Percentiles rank a stretch among this genome's conserved stretches.
Evolutionary conservation across 2,797 vertebrate genomes (phyloP).

Genomic region (Intellagama lesueurii): DNA sequence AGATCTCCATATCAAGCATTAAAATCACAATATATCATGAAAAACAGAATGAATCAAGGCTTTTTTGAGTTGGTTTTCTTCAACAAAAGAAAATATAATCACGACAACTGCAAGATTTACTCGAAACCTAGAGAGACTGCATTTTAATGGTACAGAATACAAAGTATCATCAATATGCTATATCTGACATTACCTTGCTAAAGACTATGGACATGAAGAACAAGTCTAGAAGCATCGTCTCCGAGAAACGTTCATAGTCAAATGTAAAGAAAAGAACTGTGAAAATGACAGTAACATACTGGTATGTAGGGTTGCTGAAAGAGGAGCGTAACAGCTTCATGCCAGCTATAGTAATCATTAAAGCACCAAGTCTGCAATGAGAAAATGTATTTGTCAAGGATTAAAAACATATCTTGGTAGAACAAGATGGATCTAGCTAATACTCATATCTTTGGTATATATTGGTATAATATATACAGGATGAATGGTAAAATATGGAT

Average conservation of each 20-base stretch:
- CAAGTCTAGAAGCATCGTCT: slow-evolving; percentile 97
- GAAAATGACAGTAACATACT: slow-evolving; percentile 96
- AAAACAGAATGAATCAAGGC: background rate
- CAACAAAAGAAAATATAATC: background rate
- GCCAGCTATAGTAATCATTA: slow-evolving; percentile 96
- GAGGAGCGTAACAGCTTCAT: slow-evolving; percentile 97
- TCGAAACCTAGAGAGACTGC: background rate
- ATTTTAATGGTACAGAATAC: slow-evolving; percentile 29
- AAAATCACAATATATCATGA: background rate
- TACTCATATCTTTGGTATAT: background rate
- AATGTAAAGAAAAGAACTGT: slow-evolving; percentile 98
- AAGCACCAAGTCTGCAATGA: slow-evolving; percentile 87
- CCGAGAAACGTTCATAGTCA: slow-evolving; percentile 93
- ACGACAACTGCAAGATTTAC: background rate
- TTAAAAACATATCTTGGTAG: slow-evolving; percentile 17
- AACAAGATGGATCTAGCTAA: slow-evolving; percentile 10
- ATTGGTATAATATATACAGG: too few relatives aligned
- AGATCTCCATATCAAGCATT: background rate
- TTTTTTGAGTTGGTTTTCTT: background rate
- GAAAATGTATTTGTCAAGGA: slow-evolving; percentile 51
- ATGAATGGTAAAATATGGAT: background rate
- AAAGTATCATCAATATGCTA: background rate
- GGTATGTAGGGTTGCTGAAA: slow-evolving; percentile 95
- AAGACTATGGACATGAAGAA: slow-evolving; percentile 98
- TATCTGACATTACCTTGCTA: slow-evolving; percentile 88